Percentiles rank a stretch among this genome's conserved stretches.
Conservation (phyloP, 2,888 invertebrate species). For the Ctena decussata region DNA sequence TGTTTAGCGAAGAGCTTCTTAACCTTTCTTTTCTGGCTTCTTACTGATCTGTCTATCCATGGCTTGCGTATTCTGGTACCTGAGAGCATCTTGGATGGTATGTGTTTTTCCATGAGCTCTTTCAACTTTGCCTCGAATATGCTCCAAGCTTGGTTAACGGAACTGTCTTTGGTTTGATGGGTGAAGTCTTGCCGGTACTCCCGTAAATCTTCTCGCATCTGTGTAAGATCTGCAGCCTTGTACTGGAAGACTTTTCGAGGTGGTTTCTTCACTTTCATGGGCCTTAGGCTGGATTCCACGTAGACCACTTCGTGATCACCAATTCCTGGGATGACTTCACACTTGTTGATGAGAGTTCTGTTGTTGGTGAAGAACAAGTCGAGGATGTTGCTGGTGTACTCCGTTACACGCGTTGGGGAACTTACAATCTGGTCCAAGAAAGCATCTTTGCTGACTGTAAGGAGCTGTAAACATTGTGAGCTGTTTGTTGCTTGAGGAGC, state of each 20-base stretch:
- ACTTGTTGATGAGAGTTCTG: constrained; percentile 30
- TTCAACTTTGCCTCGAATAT: not conserved
- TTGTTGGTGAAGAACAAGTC: constrained; percentile 46
- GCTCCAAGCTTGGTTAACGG: not conserved
- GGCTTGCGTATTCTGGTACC: not conserved
- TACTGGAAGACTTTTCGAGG: not conserved
- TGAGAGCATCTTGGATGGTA: not conserved
- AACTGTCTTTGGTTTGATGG: not conserved
- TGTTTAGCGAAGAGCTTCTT: not conserved
- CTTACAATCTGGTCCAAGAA: constrained; percentile 32
- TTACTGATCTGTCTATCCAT: not conserved
- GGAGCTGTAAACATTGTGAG: constrained; percentile 21
- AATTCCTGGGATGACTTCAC: constrained; percentile 20
- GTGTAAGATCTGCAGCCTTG: not conserved
- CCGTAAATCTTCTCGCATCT: not conserved
- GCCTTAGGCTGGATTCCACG: not conserved
- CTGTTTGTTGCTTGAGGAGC: not conserved
- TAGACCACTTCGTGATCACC: constrained; percentile 30
- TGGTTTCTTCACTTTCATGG: not conserved
- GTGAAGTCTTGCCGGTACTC: not conserved
- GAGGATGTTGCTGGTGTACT: constrained; percentile 1
- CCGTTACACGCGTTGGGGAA: constrained; percentile 29
- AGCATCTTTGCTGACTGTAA: not conserved
- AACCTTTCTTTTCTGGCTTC: not conserved
- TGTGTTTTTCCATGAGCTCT: not conserved